phyloP scores from a whole-genome alignment of 2,888 invertebrate genomes.

The Chironomus riparius region DNA sequence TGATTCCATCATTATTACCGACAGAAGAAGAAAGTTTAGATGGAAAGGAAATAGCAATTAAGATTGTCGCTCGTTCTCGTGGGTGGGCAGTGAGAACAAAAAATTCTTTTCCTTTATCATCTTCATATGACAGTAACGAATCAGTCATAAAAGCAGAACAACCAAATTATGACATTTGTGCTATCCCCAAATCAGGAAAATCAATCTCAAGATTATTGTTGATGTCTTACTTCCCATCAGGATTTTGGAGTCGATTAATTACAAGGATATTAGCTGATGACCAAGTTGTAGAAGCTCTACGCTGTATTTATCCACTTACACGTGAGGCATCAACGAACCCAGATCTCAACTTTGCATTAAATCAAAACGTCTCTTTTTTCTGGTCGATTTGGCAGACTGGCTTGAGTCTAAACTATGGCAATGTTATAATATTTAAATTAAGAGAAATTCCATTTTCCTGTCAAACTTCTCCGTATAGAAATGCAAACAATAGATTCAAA shows the following conservation, averaged over 20 bases:
- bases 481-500: slow-evolving; percentile 51
- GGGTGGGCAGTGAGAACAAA: slow-evolving; percentile 57
- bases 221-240: slow-evolving; percentile 95
- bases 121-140: background rate
- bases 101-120: slow-evolving; percentile 32
- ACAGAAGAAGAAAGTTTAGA: slow-evolving; percentile 53
- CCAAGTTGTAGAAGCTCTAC: slow-evolving; percentile 67
- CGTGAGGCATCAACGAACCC: slow-evolving; percentile 48
- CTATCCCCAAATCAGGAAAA: slow-evolving; percentile 45
- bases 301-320: slow-evolving; percentile 61
- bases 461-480: slow-evolving; percentile 46
- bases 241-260: slow-evolving; percentile 93
- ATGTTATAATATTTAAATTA: slow-evolving; percentile 70
- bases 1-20: slow-evolving; percentile 89
- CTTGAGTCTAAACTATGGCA: slow-evolving; percentile 73
- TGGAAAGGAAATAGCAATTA: slow-evolving; percentile 38
- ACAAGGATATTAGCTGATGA: slow-evolving; percentile 88
- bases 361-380: slow-evolving; percentile 52
- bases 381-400: slow-evolving; percentile 96
- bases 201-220: slow-evolving; percentile 68
- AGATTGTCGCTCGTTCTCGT: slow-evolving; percentile 44
- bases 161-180: slow-evolving; percentile 38
- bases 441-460: slow-evolving; percentile 62
- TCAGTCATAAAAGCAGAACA: background rate
- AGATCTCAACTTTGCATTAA: background rate